phyloP scores from a whole-genome alignment of 2,797 vertebrate genomes.

The Saxicola maurus region DNA sequence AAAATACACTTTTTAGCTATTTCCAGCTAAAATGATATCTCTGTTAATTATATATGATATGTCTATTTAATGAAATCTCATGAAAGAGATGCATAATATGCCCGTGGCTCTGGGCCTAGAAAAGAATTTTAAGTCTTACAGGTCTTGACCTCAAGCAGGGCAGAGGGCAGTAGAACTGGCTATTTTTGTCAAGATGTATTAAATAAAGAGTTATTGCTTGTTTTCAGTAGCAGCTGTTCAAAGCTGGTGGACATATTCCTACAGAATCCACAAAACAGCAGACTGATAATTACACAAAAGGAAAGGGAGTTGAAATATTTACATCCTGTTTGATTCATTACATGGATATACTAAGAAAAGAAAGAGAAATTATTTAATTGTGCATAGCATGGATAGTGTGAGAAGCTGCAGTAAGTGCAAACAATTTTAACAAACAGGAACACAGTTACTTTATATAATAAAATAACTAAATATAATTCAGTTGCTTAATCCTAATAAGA shows the following conservation, averaged over 20 bases:
- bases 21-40: neutral
- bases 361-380: slow-evolving; percentile 14
- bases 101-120: neutral
- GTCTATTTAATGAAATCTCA: neutral
- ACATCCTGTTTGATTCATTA: slow-evolving; percentile 44
- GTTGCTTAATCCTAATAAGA: slow-evolving; percentile 71
- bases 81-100: neutral
- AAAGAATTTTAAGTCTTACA: neutral
- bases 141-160: neutral
- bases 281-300: slow-evolving; percentile 25
- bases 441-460: slow-evolving; percentile 40
- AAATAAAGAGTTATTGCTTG: neutral
- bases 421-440: slow-evolving; percentile 48
- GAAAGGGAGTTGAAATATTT: slow-evolving; percentile 22
- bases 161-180: neutral
- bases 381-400: neutral
- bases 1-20: neutral
- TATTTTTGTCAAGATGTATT: slow-evolving; percentile 3
- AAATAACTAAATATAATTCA: slow-evolving; percentile 64
- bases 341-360: slow-evolving; percentile 5
- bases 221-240: slow-evolving; percentile 30
- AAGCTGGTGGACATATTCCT: slow-evolving; percentile 10
- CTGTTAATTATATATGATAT: neutral
- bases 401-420: slow-evolving; percentile 48
- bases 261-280: neutral